Base-by-base conservation (phyloP, 1,140 invertebrate species). In the Brachionus paranguensis region DNA sequence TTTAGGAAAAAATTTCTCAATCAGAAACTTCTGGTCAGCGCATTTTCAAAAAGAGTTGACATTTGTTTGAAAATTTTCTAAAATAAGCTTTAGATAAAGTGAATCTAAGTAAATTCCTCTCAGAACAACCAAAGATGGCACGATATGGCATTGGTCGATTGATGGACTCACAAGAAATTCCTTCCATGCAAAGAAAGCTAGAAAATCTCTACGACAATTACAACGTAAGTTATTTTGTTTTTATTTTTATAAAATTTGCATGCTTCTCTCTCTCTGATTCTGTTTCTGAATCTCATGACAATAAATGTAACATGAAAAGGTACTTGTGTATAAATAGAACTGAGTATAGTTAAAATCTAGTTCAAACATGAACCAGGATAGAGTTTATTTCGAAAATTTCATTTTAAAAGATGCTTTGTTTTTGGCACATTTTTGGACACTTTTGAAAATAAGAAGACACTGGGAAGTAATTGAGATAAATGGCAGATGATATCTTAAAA, bases 81-180 rank as follows among this genome's bases (percentile, higher is more conserved):
- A 17, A 55, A 3, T 6, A 6, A 55, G 17, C 7, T 55, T 55
- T 55, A 55, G 53, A 55, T 55, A 24, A 55, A 55, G 53, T 55
- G n/a, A 68, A 68, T 68, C 8, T 33, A 68, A 68, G 24, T n/a
- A 72, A 72, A 41, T 43, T 72, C 11, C 43, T 12, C n/a, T 41
- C n/a, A 43, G 6, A 72, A 72, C 45, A 72, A 72, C 17, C 76
- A 50, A 45, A 79, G 29, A 81, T 81, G 78, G 60, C 78, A 43
- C 27, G 78, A 29, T 81, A 64, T n/a, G 78, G 78, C 17, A 55
- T 81, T 68, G 78, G 78, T 64, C 53, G 60, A n/a, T 60, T 81
- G 27, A 33, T 47, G 0, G 43, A 60, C 20, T 81, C 78, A 41
- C 37, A 64, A 17, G 78, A 81, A 68, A 29, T 81, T 60, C 78